These are phyloP conservation scores for Eristalis intricaria DNA, from an alignment of 2,888 invertebrate species.

Conservation along the genomic window DNA sequence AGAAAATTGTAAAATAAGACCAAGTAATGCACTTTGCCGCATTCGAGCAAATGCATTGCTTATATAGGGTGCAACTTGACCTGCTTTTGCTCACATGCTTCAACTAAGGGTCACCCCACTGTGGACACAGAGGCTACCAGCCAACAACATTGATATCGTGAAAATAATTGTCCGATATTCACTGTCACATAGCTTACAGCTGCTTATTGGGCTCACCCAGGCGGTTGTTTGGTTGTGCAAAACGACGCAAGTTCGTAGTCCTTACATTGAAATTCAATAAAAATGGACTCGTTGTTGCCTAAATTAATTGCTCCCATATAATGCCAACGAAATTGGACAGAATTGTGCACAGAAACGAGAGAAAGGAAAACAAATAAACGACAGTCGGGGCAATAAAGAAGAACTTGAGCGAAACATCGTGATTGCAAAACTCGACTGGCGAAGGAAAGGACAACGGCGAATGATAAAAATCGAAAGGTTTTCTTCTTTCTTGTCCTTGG, in stretches of 20 bases:
- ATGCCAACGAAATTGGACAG: conserved; percentile 41
- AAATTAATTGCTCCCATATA: conserved; percentile 57
- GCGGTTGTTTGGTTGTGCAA: conserved; percentile 19
- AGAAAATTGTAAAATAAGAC: conserved; percentile 17
- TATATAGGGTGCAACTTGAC: conserved; percentile 54
- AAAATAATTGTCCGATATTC: conserved; percentile 58
- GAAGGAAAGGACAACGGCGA: conserved; percentile 20
- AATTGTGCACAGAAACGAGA: conserved; percentile 23
- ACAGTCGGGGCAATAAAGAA: conserved; percentile 5
- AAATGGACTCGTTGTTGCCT: conserved; percentile 40
- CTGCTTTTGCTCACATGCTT: conserved; percentile 27
- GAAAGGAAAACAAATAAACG: conserved; percentile 11
- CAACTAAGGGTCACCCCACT: background rate
- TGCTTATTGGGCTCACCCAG: conserved; percentile 28
- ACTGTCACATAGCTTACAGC: conserved; percentile 30
- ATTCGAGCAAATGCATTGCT: conserved; percentile 50
- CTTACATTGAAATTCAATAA: conserved; percentile 55
- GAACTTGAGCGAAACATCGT: conserved; percentile 36
- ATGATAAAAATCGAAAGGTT: conserved; percentile 5
- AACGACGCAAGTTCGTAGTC: conserved; percentile 33
- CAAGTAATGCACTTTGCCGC: conserved; percentile 58
- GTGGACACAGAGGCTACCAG: background rate
- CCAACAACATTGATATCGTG: conserved; percentile 28
- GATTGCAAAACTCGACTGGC: conserved; percentile 31
- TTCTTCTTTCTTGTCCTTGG: conserved; percentile 31